These are phyloP conservation scores for Malacoraja senta DNA, from an alignment of 2,797 vertebrate genomes.

Conservation along the genomic window DNA sequence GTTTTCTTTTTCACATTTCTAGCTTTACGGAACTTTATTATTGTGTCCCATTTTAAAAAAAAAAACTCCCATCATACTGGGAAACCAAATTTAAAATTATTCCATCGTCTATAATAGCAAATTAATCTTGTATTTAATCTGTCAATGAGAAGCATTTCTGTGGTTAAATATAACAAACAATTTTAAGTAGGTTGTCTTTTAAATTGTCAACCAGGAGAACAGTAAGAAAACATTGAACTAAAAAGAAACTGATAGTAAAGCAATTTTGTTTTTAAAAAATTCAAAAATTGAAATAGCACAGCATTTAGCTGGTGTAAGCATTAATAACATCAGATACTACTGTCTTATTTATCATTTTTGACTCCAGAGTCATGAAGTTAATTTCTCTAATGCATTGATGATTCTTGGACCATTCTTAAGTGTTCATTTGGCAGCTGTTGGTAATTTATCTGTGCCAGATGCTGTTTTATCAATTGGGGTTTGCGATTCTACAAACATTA, in stretches of 20 bases:
- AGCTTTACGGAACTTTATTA: neutral
- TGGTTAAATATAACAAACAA: neutral
- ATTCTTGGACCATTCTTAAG: neutral
- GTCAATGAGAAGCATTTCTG: neutral
- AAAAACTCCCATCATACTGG: neutral
- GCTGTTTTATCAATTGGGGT: neutral
- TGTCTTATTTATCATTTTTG: neutral
- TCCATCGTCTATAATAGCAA: neutral
- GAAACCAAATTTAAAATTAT: neutral
- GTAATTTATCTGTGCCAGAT: neutral
- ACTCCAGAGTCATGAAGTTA: neutral
- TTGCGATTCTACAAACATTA: too few relatives aligned
- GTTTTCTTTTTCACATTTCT: neutral
- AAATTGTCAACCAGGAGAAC: neutral
- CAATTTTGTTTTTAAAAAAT: neutral
- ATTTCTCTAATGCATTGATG: neutral
- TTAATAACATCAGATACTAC: neutral
- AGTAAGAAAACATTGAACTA: neutral
- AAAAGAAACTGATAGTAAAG: neutral
- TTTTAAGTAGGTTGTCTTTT: neutral
- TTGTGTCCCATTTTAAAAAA: too few relatives aligned
- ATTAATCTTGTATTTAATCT: neutral
- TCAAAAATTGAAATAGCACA: neutral
- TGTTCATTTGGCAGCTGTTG: neutral
- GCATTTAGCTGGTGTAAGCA: neutral